Evolutionary conservation across 35 echinoderm and acorn worm genomes (phyloP), one percentile per base, ranked within the genome.

Genomic region (Eucidaris tribuloides): DNA sequence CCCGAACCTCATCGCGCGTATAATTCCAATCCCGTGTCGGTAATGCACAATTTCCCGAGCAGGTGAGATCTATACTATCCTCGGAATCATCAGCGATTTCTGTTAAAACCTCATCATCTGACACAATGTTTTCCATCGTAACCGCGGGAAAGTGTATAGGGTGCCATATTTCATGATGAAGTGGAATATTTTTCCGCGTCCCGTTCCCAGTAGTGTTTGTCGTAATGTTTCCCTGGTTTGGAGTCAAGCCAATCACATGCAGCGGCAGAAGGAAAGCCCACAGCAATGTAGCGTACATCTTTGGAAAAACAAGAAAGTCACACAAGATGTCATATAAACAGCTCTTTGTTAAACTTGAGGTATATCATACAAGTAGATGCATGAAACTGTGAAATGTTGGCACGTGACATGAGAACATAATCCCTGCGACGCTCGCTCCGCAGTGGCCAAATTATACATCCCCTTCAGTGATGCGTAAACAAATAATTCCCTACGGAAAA

Each of bases 1-100:
- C 38, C 22, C 76, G 62, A 1, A 82, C 82, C 45, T 85, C 81
- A 23, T 79, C 17, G 23, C 36, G 49, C 4, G 81, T 91, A 34
- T 80, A 80, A 39, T 88, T 88, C 43, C 33, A 80, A 3, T 48
- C 35, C 24, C 42, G 24, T 20, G 3, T 31, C 28, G 41, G 62
- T 2, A 40, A 41, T 15, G 68, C 68, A 41, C 68, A 74, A n/a
- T 44, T n/a, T 2, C 68, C 68, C 41, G 29, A 22, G 25, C 68
- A 74, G 28, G 28, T 4, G 11, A 74, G 33, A 22, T 14, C 27
- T 64, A n/a, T 64, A 64, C 37, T 11, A 15, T 64, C 61, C 61
- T 32, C n/a, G 61, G 61, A 32, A 64, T 32, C 7, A 33, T 64
- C 61, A 27, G 5, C 29, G 30, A 32, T 34, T 32, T 44, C 22